phyloP scores from a whole-genome alignment of 2,113 vertebrate species.

The Phyllopteryx taeniolatus region DNA sequence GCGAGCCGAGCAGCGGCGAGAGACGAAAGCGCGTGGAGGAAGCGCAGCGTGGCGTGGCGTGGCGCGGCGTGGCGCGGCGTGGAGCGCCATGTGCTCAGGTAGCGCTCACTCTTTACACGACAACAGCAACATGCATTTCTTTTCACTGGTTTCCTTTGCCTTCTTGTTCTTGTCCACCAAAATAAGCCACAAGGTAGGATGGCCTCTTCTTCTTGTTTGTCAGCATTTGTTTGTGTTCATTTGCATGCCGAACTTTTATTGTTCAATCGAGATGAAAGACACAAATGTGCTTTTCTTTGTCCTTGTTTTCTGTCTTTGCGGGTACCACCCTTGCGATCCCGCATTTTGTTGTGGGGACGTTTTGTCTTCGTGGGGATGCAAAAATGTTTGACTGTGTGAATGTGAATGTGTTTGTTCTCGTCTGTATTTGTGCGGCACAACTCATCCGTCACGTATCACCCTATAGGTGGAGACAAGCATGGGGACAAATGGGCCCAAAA shows the following conservation, averaged over 20 bases:
- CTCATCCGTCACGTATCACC: background rate
- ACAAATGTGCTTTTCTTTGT: conserved; percentile 15
- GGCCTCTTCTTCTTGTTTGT: conserved; percentile 10
- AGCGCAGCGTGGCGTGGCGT: conserved; percentile 44
- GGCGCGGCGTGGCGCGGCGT: too few species aligned
- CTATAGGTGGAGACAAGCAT: background rate
- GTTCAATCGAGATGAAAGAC: conserved; percentile 18
- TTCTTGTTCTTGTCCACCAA: background rate
- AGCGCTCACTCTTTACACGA: conserved; percentile 33
- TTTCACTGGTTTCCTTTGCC: background rate
- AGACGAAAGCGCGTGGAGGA: conserved; percentile 70
- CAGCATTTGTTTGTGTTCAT: conserved; percentile 2
- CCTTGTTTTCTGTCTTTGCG: background rate
- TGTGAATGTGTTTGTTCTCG: background rate
- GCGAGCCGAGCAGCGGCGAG: conserved; percentile 47
- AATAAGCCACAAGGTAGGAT: background rate
- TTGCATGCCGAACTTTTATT: conserved; percentile 8
- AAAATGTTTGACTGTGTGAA: background rate
- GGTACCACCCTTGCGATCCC: background rate
- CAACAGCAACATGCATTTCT: background rate
- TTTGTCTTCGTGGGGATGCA: conserved; percentile 7
- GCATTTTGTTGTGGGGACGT: background rate
- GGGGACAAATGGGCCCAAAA: background rate
- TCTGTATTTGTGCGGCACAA: background rate
- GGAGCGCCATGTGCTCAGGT: conserved; percentile 71